Evolutionary conservation across 2,797 vertebrate genomes (phyloP).

Genomic region (Gastrophryne carolinensis): DNA sequence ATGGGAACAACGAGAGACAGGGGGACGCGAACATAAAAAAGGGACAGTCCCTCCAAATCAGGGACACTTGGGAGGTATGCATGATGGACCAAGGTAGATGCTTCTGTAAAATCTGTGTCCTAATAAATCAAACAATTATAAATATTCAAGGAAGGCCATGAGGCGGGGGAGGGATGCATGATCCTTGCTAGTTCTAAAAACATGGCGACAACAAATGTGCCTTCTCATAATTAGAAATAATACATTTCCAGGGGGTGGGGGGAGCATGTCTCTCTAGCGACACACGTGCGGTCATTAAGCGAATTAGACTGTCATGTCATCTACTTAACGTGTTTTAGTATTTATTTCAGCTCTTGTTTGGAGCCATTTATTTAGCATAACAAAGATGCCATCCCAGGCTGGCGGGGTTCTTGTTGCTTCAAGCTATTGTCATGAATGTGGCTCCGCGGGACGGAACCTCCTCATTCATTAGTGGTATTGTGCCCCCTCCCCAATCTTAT

Average conservation of each 20-base stretch:
- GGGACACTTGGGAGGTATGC: too few relatives aligned
- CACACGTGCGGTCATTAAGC: conserved; percentile 5
- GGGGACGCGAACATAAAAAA: too few relatives aligned
- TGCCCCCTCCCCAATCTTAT: not conserved
- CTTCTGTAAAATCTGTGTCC: too few relatives aligned
- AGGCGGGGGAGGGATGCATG: too few relatives aligned
- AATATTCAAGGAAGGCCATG: too few relatives aligned
- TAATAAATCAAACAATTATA: too few relatives aligned
- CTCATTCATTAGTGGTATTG: not conserved
- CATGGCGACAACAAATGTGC: too few relatives aligned
- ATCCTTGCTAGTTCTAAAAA: too few relatives aligned
- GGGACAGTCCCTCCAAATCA: too few relatives aligned
- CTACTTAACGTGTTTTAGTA: conserved; percentile 23
- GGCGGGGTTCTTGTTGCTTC: not conserved
- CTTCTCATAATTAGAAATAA: too few relatives aligned
- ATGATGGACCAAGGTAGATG: too few relatives aligned
- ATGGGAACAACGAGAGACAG: too few relatives aligned
- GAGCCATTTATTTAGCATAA: conserved; percentile 31
- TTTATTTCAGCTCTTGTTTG: conserved; percentile 5
- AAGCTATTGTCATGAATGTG: conserved; percentile 1
- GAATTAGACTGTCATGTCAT: conserved; percentile 16
- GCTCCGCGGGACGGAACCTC: not conserved
- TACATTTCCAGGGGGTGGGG: not conserved
- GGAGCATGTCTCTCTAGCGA: not conserved
- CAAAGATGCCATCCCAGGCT: not conserved